A percentile compares a stretch with the other conserved stretches of the same genome.
These are phyloP conservation scores for Isoperla grammatica DNA, from an alignment of 2,888 invertebrate species.

Conservation along the genomic window DNA sequence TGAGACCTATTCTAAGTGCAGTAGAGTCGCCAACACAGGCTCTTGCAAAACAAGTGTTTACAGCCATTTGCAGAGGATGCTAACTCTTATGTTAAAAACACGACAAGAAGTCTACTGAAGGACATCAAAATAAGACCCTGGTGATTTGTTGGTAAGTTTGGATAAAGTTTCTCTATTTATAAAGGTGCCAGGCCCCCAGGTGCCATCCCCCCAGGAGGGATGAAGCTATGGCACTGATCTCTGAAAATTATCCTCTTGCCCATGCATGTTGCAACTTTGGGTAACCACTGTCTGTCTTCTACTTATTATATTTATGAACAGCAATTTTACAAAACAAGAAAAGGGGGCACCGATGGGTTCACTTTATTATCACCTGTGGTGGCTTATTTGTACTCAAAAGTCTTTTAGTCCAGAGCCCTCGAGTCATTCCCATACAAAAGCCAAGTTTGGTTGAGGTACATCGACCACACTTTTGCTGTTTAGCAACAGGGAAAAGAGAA, in stretches of 20 bases:
- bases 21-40: constrained; percentile 1
- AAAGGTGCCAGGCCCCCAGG: background rate
- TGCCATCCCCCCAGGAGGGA: too few species aligned
- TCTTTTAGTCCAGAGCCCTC: too few species aligned
- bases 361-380: constrained; percentile 1
- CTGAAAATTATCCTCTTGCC: too few species aligned
- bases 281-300: background rate
- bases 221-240: too few species aligned
- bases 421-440: too few species aligned
- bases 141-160: background rate
- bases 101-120: background rate
- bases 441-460: too few species aligned
- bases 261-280: too few species aligned
- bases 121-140: background rate
- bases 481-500: too few species aligned
- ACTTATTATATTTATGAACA: constrained; percentile 1
- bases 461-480: too few species aligned
- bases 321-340: constrained; percentile 9
- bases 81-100: constrained; percentile 7
- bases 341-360: constrained; percentile 15
- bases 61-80: background rate
- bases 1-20: constrained; percentile 12
- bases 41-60: background rate
- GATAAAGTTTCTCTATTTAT: constrained; percentile 1
- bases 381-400: too few species aligned